Conservation (phyloP, 1,140 invertebrate species). For the Eriosoma lanigerum region DNA sequence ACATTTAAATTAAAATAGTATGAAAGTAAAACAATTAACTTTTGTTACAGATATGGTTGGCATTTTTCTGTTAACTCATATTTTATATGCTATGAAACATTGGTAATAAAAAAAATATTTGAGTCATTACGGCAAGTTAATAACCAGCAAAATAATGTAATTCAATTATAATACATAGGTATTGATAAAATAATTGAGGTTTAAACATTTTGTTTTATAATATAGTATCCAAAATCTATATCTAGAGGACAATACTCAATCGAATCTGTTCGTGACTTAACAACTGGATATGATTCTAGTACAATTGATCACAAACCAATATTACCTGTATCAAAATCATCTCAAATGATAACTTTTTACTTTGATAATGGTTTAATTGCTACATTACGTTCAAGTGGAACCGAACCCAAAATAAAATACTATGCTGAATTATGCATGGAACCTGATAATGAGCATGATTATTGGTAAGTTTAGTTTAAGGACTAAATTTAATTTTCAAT, state of each 20-base stretch:
- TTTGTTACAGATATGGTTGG: slow-evolving; percentile 69
- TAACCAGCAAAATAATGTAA: slow-evolving; percentile 66
- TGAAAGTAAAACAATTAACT: not conserved
- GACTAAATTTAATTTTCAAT: not conserved
- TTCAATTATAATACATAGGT: slow-evolving; percentile 52
- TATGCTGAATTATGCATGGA: slow-evolving; percentile 86
- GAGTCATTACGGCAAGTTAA: slow-evolving; percentile 76
- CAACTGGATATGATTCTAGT: slow-evolving; percentile 81
- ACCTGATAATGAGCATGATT: slow-evolving; percentile 65
- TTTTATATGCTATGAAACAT: slow-evolving; percentile 79
- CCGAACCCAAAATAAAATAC: slow-evolving; percentile 98
- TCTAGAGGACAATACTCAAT: slow-evolving; percentile 73
- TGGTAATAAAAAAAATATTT: slow-evolving; percentile 77
- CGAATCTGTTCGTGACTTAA: slow-evolving; percentile 79
- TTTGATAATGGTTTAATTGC: slow-evolving; percentile 84
- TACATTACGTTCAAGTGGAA: slow-evolving; percentile 94
- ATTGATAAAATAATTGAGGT: not conserved
- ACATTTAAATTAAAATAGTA: not conserved
- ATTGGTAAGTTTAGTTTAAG: slow-evolving; percentile 60
- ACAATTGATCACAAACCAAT: slow-evolving; percentile 72
- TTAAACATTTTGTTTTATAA: not conserved
- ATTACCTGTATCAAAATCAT: slow-evolving; percentile 75
- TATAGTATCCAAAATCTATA: slow-evolving; percentile 76
- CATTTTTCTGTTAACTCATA: slow-evolving; percentile 87
- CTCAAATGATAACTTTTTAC: slow-evolving; percentile 96